Conservation (phyloP, 1,140 invertebrate species). For the Psix sp. region DNA sequence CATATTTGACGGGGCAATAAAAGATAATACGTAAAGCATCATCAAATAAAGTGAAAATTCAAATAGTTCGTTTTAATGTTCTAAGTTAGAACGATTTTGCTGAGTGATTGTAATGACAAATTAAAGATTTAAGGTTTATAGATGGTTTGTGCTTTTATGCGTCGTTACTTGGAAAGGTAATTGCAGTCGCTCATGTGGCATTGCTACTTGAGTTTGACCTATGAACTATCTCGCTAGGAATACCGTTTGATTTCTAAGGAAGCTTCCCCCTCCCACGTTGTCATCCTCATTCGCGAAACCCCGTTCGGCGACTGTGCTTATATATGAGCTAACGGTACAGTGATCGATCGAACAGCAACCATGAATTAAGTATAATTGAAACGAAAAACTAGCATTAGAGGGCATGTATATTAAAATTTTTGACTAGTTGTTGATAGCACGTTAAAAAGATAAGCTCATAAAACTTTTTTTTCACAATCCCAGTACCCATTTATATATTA, state of each 20-base stretch:
- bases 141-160: constrained; percentile 29
- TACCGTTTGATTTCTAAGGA: constrained; percentile 55
- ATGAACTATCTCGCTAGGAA: constrained; percentile 42
- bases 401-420: constrained; percentile 3
- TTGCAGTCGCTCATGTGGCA: constrained; percentile 54
- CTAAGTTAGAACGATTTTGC: no score
- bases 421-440: no score
- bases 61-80: no score
- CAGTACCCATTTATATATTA: no score
- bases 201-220: constrained; percentile 55
- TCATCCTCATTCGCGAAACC: constrained; percentile 29
- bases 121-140: constrained; percentile 27
- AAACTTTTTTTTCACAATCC: no score
- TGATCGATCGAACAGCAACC: constrained; percentile 47
- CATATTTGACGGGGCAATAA: no score
- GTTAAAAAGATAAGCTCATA: no score
- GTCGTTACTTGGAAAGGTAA: constrained; percentile 45
- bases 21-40: no score
- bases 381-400: constrained; percentile 20
- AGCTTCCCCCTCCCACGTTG: constrained; percentile 16
- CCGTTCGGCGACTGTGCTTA: constrained; percentile 25
- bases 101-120: constrained; percentile 35
- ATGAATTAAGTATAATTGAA: constrained; percentile 58
- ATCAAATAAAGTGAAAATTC: no score
- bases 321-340: constrained; percentile 59